phyloP scores from a whole-genome alignment of 2,797 vertebrate species.

The Xenops minutus region DNA sequence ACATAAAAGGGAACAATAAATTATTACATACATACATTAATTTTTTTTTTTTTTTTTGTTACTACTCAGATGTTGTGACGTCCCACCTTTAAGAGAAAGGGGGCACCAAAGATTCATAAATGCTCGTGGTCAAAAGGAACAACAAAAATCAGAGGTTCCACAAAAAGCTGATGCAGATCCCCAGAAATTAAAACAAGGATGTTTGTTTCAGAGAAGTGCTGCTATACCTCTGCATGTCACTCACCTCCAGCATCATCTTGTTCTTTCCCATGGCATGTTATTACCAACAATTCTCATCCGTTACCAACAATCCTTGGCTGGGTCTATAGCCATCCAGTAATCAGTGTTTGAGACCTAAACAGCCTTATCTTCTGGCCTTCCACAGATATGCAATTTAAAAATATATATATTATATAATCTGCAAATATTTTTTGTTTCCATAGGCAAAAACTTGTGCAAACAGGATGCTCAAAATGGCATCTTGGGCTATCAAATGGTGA shows the following conservation, averaged over 20 bases:
- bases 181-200: neutral
- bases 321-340: neutral
- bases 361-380: neutral
- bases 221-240: neutral
- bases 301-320: neutral
- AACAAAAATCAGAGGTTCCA: neutral
- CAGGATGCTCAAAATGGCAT: neutral
- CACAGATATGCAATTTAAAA: neutral
- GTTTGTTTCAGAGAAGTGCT: neutral
- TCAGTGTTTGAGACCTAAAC: neutral
- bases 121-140: neutral
- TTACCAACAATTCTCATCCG: neutral
- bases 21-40: neutral
- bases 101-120: neutral
- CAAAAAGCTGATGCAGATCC: neutral
- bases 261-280: neutral
- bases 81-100: neutral
- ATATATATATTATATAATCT: neutral
- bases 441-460: neutral
- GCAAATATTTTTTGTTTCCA: neutral
- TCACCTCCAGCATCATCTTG: neutral
- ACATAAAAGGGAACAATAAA: neutral
- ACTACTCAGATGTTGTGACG: neutral
- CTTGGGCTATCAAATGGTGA: neutral
- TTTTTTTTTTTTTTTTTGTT: neutral